These are phyloP conservation scores for Baryphthengus martii DNA, from an alignment of 2,113 vertebrate genomes.

Conservation along the genomic window DNA sequence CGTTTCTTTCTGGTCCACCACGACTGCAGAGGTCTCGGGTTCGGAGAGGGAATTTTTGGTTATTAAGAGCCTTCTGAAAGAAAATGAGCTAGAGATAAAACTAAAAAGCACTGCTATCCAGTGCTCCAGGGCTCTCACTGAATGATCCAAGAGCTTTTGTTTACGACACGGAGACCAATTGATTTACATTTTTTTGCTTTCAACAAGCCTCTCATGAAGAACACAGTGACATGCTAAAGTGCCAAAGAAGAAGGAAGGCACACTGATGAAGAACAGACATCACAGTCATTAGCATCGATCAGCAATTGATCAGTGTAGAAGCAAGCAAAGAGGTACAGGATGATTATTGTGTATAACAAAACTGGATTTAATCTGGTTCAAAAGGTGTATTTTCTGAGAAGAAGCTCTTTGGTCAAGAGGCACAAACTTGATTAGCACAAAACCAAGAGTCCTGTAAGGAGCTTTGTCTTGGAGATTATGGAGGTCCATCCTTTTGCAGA, in stretches of 20 bases:
- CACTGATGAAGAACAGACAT: slow-evolving; percentile 75
- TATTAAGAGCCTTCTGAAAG: neutral
- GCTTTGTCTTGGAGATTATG: neutral
- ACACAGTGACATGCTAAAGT: neutral
- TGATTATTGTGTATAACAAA: neutral
- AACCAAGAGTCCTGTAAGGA: neutral
- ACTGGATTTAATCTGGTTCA: slow-evolving; percentile 46
- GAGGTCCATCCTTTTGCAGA: neutral
- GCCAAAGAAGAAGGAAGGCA: slow-evolving; percentile 7
- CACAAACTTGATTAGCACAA: slow-evolving; percentile 3
- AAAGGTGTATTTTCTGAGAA: neutral
- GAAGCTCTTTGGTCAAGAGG: neutral
- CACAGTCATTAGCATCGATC: slow-evolving; percentile 83
- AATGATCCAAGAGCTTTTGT: slow-evolving; percentile 53
- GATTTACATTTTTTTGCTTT: slow-evolving; percentile 63
- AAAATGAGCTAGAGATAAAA: slow-evolving; percentile 17
- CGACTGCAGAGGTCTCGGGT: neutral
- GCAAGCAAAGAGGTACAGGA: neutral
- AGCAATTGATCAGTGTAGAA: slow-evolving; percentile 62
- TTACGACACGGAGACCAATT: slow-evolving; percentile 68
- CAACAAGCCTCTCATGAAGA: slow-evolving; percentile 14
- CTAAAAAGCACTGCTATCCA: neutral
- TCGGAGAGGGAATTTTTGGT: neutral
- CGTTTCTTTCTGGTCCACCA: neutral
- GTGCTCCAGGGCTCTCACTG: neutral